These are phyloP conservation scores for Vulpes lagopus DNA, from an alignment of 2,113 vertebrate species.

Conservation along the genomic window DNA sequence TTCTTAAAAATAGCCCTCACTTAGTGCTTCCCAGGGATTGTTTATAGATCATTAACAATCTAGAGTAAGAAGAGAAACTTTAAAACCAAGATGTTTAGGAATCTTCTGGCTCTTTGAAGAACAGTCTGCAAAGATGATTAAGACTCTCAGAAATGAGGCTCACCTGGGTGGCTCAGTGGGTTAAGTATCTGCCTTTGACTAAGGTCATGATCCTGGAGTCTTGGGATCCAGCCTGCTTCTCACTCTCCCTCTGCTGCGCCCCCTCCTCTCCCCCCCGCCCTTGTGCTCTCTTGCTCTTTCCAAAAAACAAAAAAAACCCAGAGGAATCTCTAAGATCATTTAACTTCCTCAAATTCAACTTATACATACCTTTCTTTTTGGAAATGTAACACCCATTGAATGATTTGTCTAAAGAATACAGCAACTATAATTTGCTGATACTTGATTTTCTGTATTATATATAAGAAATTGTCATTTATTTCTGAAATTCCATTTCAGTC, in stretches of 20 bases:
- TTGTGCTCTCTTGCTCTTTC: background rate
- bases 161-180: background rate
- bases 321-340: background rate
- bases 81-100: background rate
- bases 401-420: background rate
- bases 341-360: background rate
- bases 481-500: background rate
- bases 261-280: no score
- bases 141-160: background rate
- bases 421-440: background rate
- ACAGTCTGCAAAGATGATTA: background rate
- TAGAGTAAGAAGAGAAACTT: background rate
- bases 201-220: background rate
- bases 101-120: background rate
- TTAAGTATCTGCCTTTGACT: background rate
- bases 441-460: background rate
- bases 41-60: background rate
- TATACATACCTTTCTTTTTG: background rate
- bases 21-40: background rate
- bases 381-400: background rate
- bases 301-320: background rate
- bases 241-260: background rate
- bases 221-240: background rate
- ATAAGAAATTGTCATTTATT: background rate
- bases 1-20: slow-evolving; percentile 4